These are phyloP conservation scores for Nemopilema nomurai DNA, from an alignment of 30 jellyfish, hydroid and myxozoan genomes.

Conservation along the genomic window DNA sequence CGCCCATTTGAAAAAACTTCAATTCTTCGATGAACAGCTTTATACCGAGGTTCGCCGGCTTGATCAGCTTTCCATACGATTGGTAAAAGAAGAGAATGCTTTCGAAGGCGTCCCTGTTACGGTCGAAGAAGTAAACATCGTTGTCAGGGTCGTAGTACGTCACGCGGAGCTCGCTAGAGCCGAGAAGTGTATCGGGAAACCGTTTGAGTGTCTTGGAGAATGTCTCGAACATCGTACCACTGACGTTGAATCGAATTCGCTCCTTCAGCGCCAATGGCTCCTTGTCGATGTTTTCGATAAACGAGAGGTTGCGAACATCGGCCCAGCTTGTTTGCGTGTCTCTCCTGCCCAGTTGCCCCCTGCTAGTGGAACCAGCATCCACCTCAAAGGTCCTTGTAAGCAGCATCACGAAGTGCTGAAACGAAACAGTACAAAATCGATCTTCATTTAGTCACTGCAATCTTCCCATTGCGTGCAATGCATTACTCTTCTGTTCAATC, in stretches of 20 bases:
- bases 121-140: conserved; percentile 66
- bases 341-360: conserved; percentile 19
- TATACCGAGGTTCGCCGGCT: conserved; percentile 57
- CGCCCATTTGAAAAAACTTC: conserved; percentile 81
- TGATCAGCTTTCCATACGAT: conserved; percentile 64
- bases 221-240: conserved; percentile 77
- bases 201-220: conserved; percentile 64
- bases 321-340: conserved; percentile 30
- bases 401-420: conserved; percentile 9
- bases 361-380: conserved; percentile 23
- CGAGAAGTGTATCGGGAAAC: conserved; percentile 68
- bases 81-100: conserved; percentile 72
- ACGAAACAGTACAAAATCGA: no score
- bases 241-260: conserved; percentile 67
- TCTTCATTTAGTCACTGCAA: no score
- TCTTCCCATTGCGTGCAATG: no score
- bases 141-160: conserved; percentile 35
- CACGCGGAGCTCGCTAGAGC: conserved; percentile 35
- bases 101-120: conserved; percentile 82
- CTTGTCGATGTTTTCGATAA: neutral
- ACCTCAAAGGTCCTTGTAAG: conserved; percentile 34
- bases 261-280: conserved; percentile 12
- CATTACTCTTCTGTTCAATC: no score
- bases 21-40: conserved; percentile 67
- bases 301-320: conserved; percentile 14